Evolutionary conservation across 2,113 vertebrate species (phyloP), one percentile per base, ranked within the genome.

Genomic region (Globicephala melas): DNA sequence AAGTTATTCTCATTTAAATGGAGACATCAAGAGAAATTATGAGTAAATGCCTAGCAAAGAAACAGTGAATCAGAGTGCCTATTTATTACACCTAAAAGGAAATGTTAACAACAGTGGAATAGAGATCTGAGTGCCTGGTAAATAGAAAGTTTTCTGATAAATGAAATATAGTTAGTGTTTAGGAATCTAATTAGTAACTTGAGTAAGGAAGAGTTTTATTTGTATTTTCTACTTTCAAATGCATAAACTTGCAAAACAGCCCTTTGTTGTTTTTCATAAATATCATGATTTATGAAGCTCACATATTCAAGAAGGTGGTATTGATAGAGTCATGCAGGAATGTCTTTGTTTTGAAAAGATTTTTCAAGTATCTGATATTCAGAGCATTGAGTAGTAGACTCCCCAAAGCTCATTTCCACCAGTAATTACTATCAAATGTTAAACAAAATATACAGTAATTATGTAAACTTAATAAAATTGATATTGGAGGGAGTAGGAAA

Each of bases 341-440:
- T 62, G 15, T 18, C 38, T 86, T 89, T 77, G 28, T 70, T 95
- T 86, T 86, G 31, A 87, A 85, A 92, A 68, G 4, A 88, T 31
- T 47, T 68, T 94, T 74, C 21, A 95, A 89, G 5, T 67, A 65
- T 58, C 10, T 80, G 14, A 44, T 96, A 80, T 23, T 84, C 53
- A 92, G 2, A 15, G 28, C 12, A 53, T 25, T 83, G 33, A 81
- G 4, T 28, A 50, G 13, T 70, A 74, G 71, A 88, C 8, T 93
- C 38, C 26, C 21, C 26, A 53, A 77, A 96, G 26, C 23, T 73
- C 33, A 76, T 79, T 90, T 82, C 86, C 44, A 60, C 31, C n/a
- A 77, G 17, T 65, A 92, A 92, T 89, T 89, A 62, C 6, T 55
- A 60, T 91, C 58, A 80, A 95, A 76, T 93, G 94, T 84, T 81